Conservation (phyloP, 2,888 invertebrate genomes). For the Dolichopus griseipennis region DNA sequence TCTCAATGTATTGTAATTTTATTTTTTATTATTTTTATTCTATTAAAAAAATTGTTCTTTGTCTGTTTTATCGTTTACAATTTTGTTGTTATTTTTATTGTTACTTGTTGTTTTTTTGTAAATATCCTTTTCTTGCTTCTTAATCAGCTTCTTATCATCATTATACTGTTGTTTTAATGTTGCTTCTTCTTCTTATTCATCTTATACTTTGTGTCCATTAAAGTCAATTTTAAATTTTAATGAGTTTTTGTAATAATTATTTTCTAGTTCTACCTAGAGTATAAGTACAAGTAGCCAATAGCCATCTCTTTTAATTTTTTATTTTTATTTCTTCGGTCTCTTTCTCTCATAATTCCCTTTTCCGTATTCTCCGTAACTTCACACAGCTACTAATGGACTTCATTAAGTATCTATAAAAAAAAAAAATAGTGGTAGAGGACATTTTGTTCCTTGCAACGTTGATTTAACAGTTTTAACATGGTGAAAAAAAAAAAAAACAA, state of each 20-base stretch:
- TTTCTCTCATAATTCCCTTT: too few species aligned
- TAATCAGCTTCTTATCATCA: background rate
- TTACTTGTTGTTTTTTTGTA: background rate
- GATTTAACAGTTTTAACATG: background rate
- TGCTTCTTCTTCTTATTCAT: background rate
- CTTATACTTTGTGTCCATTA: too few species aligned
- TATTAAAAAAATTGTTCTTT: background rate
- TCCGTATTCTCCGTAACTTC: background rate
- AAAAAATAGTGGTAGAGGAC: background rate
- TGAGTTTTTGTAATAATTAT: background rate
- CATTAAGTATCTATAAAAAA: background rate
- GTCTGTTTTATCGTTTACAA: background rate
- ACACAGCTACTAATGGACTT: background rate
- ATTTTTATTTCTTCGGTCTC: background rate
- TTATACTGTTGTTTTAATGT: background rate
- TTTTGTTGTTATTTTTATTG: background rate
- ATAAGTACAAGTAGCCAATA: too few species aligned
- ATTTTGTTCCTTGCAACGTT: background rate
- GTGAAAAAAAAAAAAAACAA: too few species aligned
- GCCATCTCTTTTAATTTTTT: background rate
- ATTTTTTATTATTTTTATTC: background rate
- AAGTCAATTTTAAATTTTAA: conserved; percentile 4
- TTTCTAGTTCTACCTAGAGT: background rate
- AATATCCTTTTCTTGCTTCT: background rate
- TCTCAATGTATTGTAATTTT: too few species aligned